Percentiles rank a stretch among this genome's conserved stretches.
Conservation (phyloP, 2,888 invertebrate species). For the Tortrix viridana region DNA sequence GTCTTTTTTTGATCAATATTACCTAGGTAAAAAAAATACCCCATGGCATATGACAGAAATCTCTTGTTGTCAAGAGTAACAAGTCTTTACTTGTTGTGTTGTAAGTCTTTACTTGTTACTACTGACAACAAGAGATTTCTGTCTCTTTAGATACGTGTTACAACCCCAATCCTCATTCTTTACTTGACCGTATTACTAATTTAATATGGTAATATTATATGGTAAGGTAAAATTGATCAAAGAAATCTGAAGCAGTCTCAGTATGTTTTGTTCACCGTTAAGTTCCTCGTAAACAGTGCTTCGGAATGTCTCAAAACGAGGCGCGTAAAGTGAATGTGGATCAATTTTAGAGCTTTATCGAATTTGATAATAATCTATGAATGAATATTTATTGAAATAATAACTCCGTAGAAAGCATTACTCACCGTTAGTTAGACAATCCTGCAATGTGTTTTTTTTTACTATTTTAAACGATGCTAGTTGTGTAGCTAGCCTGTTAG, state of each 20-base stretch:
- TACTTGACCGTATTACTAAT: no score
- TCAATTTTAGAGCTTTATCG: slow-evolving; percentile 84
- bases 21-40: background rate
- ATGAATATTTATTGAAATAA: slow-evolving; percentile 72
- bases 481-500: slow-evolving; percentile 64
- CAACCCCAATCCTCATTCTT: no score
- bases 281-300: slow-evolving; percentile 47
- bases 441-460: slow-evolving; percentile 73
- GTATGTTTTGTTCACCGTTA: slow-evolving; percentile 26
- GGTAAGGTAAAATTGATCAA: slow-evolving; percentile 2
- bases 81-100: no score
- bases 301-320: slow-evolving; percentile 22
- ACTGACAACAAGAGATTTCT: no score
- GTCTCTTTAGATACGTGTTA: no score
- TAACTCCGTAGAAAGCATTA: slow-evolving; percentile 58
- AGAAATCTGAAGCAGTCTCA: background rate
- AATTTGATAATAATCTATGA: slow-evolving; percentile 84
- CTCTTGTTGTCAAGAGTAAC: no score
- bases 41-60: no score
- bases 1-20: slow-evolving; percentile 13
- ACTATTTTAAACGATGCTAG: slow-evolving; percentile 80
- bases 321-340: slow-evolving; percentile 71
- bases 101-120: no score
- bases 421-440: slow-evolving; percentile 75
- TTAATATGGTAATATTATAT: no score